Base-by-base conservation (phyloP, 2,797 vertebrate genomes). In the Melanotaenia parkinsoni region DNA sequence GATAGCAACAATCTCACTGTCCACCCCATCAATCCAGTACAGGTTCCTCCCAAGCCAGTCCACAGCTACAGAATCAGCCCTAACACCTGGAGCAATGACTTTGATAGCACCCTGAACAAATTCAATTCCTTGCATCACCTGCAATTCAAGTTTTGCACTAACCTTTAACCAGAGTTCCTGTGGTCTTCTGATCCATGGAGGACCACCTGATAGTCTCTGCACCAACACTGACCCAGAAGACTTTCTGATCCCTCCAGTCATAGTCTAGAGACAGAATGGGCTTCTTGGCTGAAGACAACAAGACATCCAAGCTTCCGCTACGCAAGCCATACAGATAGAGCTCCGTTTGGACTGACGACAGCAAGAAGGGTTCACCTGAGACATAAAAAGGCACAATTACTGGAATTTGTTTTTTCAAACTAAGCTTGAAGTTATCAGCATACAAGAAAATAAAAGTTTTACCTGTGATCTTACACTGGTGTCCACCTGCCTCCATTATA, bases 21-120 rank as follows among this genome's bases (percentile, higher is more conserved):
- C 94, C 30, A 81, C 87, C 0, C 95, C 92, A 71, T 98, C 96
- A 0, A 94, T 95, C 97, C 97, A 98, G 86, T 99, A 98, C 74
- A 99, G 85, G 84, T 96, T 97, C 72, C 95, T 95, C 10, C 95
- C 97, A 0, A 98, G 87, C 96, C 97, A 99, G 87, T 98, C 97
- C 57, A 97, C 95, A 0, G 94, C 96, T 74, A 99, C 87, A 68
- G 94, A 96, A 74, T 97, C 95, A 0, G 96, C 93, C 58, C 90
- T 92, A 24, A 97, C 92, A 6, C 95, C 97, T 99, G 82, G 3
- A 9, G n/a, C 22, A 50, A 22, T 22, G 7, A 10, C 22, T 3
- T 50, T 4, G 1, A 3, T 9, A 0, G 13, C 3, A 16, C 45
- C 2, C 4, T 7, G 0, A 37, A 16, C 7, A 12, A 74, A 6